These are phyloP conservation scores for Altica lythri DNA, from an alignment of 2,888 invertebrate species.

Conservation along the genomic window DNA sequence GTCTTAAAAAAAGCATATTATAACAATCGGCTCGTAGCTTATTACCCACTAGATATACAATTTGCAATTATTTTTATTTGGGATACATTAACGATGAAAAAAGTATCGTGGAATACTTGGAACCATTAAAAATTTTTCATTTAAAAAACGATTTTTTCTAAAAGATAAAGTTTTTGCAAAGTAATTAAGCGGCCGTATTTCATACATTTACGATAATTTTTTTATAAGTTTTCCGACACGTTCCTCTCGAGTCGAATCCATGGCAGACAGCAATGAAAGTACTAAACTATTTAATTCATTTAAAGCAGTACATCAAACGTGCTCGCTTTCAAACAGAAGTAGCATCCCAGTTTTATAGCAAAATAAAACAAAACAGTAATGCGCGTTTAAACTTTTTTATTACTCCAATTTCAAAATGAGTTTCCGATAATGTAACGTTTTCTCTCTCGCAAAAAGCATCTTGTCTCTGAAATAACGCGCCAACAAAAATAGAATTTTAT, in stretches of 20 bases:
- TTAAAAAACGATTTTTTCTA: no score
- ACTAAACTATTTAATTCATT: background rate
- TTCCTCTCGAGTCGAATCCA: background rate
- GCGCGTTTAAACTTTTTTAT: slow-evolving; percentile 15
- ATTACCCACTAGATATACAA: no score
- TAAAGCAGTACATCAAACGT: slow-evolving; percentile 7
- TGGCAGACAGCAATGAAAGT: background rate
- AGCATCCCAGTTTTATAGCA: slow-evolving; percentile 1
- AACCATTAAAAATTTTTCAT: no score
- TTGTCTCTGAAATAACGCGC: slow-evolving; percentile 3
- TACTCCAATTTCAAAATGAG: slow-evolving; percentile 12
- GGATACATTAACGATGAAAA: no score
- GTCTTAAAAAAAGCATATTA: no score
- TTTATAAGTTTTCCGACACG: background rate
- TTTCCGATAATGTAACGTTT: slow-evolving; percentile 15
- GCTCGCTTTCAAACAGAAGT: background rate
- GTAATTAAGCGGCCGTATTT: no score
- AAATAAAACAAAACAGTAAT: slow-evolving; percentile 12
- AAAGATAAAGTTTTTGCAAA: no score
- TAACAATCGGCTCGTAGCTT: no score
- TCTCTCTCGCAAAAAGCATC: slow-evolving; percentile 2
- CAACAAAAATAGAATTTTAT: slow-evolving; percentile 17
- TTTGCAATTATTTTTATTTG: no score
- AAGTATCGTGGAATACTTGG: no score
- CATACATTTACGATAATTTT: no score